Percentiles rank a stretch among this genome's conserved stretches.
Conservation (phyloP, 2,888 invertebrate genomes). For the Drosophila emarginata region DNA sequence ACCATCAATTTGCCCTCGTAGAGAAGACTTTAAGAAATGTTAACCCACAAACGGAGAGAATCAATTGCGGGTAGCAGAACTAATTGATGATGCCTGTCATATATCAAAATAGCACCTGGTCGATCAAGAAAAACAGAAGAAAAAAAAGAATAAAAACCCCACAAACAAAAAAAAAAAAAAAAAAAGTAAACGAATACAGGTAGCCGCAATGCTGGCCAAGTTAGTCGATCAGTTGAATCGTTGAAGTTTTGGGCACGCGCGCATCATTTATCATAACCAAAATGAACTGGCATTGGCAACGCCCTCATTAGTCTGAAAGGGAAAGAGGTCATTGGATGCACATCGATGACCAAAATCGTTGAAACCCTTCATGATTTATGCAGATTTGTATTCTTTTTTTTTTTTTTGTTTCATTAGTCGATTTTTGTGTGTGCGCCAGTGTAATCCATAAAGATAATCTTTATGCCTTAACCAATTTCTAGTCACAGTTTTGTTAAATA, state of each 20-base stretch:
- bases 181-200: slow-evolving; percentile 55
- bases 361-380: slow-evolving; percentile 50
- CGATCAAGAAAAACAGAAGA: slow-evolving; percentile 44
- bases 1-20: slow-evolving; percentile 20
- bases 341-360: slow-evolving; percentile 1
- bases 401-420: too few relatives aligned
- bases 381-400: slow-evolving; percentile 48
- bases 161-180: not conserved
- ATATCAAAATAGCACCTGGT: slow-evolving; percentile 73
- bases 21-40: not conserved
- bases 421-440: not conserved
- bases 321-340: slow-evolving; percentile 20
- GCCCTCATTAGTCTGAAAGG: slow-evolving; percentile 53
- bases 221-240: not conserved
- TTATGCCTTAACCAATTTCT: slow-evolving; percentile 33
- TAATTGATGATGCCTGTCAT: slow-evolving; percentile 69
- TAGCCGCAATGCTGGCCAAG: slow-evolving; percentile 46
- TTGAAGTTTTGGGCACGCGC: slow-evolving; percentile 49
- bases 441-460: slow-evolving; percentile 49
- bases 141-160: not conserved
- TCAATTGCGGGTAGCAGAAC: slow-evolving; percentile 44
- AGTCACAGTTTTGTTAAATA: slow-evolving; percentile 50
- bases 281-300: slow-evolving; percentile 61
- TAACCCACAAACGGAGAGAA: slow-evolving; percentile 19
- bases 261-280: slow-evolving; percentile 64